These are phyloP conservation scores for Elmis aenea DNA, from an alignment of 2,888 invertebrate species.

Conservation along the genomic window DNA sequence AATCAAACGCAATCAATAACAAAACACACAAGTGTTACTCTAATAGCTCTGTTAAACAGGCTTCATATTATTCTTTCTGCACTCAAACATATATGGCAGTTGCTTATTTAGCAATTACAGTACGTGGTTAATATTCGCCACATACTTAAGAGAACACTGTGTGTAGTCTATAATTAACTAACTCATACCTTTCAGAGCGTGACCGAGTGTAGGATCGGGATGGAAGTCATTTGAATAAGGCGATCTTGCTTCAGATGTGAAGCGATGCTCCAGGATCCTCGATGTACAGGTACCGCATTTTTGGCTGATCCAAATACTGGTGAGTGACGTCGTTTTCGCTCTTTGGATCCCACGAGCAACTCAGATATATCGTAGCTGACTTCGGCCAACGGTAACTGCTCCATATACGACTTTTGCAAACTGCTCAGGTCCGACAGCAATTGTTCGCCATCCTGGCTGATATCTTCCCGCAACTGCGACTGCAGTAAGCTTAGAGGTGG, in stretches of 20 bases:
- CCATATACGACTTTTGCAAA: slow-evolving; percentile 51
- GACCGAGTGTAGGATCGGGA: slow-evolving; percentile 40
- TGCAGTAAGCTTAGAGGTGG: slow-evolving; percentile 29
- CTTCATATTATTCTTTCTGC: slow-evolving; percentile 36
- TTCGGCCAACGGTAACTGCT: slow-evolving; percentile 33
- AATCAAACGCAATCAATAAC: too few relatives aligned
- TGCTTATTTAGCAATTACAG: slow-evolving; percentile 21
- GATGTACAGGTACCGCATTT: slow-evolving; percentile 25
- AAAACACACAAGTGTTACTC: too few relatives aligned
- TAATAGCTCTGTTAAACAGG: too few relatives aligned
- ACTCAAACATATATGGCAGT: slow-evolving; percentile 47
- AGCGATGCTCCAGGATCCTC: slow-evolving; percentile 51
- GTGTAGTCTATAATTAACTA: slow-evolving; percentile 24
- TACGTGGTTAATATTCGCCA: slow-evolving; percentile 8
- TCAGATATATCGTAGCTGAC: slow-evolving; percentile 34
- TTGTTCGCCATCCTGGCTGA: slow-evolving; percentile 58
- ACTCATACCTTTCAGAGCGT: slow-evolving; percentile 34
- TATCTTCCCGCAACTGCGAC: slow-evolving; percentile 47
- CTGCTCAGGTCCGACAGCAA: slow-evolving; percentile 56
- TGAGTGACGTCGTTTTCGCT: slow-evolving; percentile 58
- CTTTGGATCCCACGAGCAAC: slow-evolving; percentile 37
- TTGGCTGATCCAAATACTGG: slow-evolving; percentile 26
- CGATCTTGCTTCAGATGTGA: slow-evolving; percentile 42
- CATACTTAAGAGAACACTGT: slow-evolving; percentile 22
- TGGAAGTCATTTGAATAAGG: slow-evolving; percentile 38